Evolutionary conservation across 2,797 vertebrate genomes (phyloP), one percentile per base, ranked within the genome.

Genomic region (Cercopithecus neglectus): DNA sequence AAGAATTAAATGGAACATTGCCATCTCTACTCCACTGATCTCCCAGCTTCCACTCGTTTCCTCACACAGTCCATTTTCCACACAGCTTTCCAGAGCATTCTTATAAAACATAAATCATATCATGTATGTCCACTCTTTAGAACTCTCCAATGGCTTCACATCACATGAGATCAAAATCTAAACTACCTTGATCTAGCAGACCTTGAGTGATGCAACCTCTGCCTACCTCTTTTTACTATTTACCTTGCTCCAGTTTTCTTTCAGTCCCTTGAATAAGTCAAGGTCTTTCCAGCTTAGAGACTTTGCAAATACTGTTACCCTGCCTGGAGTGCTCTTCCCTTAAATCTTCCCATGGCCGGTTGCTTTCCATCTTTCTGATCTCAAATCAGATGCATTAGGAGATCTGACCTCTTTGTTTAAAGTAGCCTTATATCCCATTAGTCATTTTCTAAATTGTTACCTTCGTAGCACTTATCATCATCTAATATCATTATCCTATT

Each of bases 1-100:
- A 94, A 93, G 95, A 91, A 92, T 90, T 95, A 92, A 95, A 85
- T 50, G 4, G n/a, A 94, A 78, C 50, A 72, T 81, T 95, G 19
- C 55, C 44, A 53, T 67, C 76, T 78, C 79, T 88, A 95, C 22
- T 91, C 53, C 36, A 74, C 26, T 9, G 50, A 5, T 78, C 46
- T 94, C 36, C 41, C 50, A 85, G 80, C 21, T 84, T 64, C 44
- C 50, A 87, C 24, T n/a, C 28, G 67, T 94, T 88, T 21, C 46
- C 19, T 91, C 61, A 5, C 11, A 46, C 19, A 79, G 48, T 89
- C 61, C n/a, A 28, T 91, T 92, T 92, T 92, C 44, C 57, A 95
- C 12, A 88, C 16, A 78, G 17, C 33, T 94, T 95, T 39, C 50
- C 36, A 81, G 50, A 91, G 39, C 85, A 78, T 64, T 95, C 57